Conservation (phyloP, 2,888 invertebrate genomes). For the Rhingia campestris region DNA sequence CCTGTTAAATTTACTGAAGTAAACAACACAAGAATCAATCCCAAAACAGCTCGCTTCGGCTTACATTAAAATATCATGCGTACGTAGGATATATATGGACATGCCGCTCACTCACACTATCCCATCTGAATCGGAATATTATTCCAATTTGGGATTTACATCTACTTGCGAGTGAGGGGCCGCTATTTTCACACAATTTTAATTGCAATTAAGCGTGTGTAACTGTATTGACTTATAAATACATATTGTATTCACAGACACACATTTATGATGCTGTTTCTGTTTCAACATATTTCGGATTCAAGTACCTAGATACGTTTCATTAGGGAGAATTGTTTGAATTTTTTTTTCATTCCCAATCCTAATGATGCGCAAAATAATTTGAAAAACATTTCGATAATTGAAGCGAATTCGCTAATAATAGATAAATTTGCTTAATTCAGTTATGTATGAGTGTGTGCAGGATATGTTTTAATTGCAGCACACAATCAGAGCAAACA, state of each 20-base stretch:
- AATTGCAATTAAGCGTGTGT: slow-evolving; percentile 45
- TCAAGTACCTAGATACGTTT: slow-evolving; percentile 1
- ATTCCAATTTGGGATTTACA: not conserved
- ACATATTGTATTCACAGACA: not conserved
- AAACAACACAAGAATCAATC: too few relatives aligned
- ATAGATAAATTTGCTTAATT: slow-evolving; percentile 34
- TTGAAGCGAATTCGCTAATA: slow-evolving; percentile 31
- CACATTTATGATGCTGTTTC: not conserved
- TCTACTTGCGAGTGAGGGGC: slow-evolving; percentile 5
- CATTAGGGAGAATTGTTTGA: slow-evolving; percentile 36
- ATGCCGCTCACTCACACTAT: too few relatives aligned
- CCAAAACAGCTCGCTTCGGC: too few relatives aligned
- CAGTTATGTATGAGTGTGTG: slow-evolving; percentile 17
- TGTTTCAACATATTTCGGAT: not conserved
- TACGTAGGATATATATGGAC: too few relatives aligned
- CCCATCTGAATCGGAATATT: too few relatives aligned
- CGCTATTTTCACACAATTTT: slow-evolving; percentile 24
- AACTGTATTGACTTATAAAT: slow-evolving; percentile 11
- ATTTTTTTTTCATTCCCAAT: not conserved
- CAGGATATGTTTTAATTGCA: slow-evolving; percentile 6
- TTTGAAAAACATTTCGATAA: slow-evolving; percentile 31
- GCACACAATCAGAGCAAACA: not conserved
- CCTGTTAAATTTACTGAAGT: too few relatives aligned
- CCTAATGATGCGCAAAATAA: slow-evolving; percentile 23
- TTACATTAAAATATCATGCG: too few relatives aligned